These are phyloP conservation scores for Babyrousa celebensis DNA, from an alignment of 2,797 vertebrate genomes.

Conservation along the genomic window DNA sequence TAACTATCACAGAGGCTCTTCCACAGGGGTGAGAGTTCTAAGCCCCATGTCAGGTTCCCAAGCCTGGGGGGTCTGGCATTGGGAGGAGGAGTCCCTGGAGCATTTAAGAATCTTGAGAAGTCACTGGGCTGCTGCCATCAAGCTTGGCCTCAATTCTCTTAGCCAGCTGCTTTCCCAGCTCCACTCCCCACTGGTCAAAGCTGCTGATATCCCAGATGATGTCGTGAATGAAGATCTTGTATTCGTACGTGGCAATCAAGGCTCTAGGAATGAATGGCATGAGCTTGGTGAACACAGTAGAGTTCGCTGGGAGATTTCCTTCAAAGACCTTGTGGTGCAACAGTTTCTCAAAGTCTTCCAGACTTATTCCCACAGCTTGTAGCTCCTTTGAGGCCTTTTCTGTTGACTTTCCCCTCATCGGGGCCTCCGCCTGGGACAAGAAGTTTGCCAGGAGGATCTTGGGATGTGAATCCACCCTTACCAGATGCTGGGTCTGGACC, in stretches of 20 bases:
- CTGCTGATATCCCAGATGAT: slow-evolving; percentile 99
- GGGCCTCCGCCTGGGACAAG: slow-evolving; percentile 97
- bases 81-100: no score
- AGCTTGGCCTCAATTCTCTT: slow-evolving; percentile 99
- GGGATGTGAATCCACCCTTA: slow-evolving; percentile 97
- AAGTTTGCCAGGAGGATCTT: slow-evolving; percentile 99
- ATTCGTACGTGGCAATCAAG: slow-evolving; percentile 98
- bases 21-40: no score
- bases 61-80: no score
- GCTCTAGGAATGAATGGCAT: slow-evolving; percentile 96
- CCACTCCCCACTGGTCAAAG: slow-evolving; percentile 99
- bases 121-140: slow-evolving; percentile 93
- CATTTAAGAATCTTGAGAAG: slow-evolving; percentile 95
- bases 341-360: slow-evolving; percentile 95
- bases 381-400: slow-evolving; percentile 97
- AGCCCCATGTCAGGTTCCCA: no score
- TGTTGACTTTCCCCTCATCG: slow-evolving; percentile 97
- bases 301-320: slow-evolving; percentile 98
- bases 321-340: slow-evolving; percentile 99
- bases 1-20: no score
- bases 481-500: slow-evolving; percentile 96
- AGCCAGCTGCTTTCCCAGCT: slow-evolving; percentile 98
- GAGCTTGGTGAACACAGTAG: slow-evolving; percentile 98
- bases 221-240: slow-evolving; percentile 99
- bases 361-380: slow-evolving; percentile 94